Percentiles rank a stretch among this genome's conserved stretches.
Conservation (phyloP, 2,888 invertebrate species). For the Drymonia ruficornis region DNA sequence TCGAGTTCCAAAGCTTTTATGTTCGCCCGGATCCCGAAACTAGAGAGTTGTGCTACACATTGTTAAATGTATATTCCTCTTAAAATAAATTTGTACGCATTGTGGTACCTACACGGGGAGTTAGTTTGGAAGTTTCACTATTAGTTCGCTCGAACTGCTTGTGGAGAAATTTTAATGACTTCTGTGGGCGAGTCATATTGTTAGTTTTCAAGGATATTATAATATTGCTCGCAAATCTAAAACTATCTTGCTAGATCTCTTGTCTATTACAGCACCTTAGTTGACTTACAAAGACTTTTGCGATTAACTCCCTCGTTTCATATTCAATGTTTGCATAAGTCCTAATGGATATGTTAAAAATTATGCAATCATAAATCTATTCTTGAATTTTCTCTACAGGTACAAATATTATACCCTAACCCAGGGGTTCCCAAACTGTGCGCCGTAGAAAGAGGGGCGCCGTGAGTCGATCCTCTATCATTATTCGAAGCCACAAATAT, state of each 20-base stretch:
- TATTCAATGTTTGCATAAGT: no score
- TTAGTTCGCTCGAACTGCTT: slow-evolving; percentile 11
- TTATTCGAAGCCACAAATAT: no score
- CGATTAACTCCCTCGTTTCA: no score
- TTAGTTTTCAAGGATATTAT: not conserved
- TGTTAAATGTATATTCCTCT: slow-evolving; percentile 20
- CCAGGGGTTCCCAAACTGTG: no score
- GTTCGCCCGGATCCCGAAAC: slow-evolving; percentile 34
- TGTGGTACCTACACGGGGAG: slow-evolving; percentile 11
- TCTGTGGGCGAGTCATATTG: not conserved
- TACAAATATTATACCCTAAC: no score
- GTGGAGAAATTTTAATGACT: slow-evolving; percentile 8
- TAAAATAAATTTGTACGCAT: slow-evolving; percentile 22
- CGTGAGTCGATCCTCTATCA: no score
- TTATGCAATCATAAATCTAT: no score
- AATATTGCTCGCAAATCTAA: not conserved
- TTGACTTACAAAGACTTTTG: no score
- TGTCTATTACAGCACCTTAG: no score
- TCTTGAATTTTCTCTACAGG: no score
- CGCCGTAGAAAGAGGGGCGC: no score
- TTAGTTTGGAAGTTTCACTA: slow-evolving; percentile 16
- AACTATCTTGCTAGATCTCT: not conserved
- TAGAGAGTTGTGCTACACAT: slow-evolving; percentile 24
- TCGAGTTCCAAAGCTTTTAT: slow-evolving; percentile 42
- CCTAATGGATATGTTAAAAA: no score